Percentiles rank a stretch among this genome's conserved stretches.
Evolutionary conservation across 2,113 vertebrate genomes (phyloP).

Genomic region (Nyctibius bracteatus): DNA sequence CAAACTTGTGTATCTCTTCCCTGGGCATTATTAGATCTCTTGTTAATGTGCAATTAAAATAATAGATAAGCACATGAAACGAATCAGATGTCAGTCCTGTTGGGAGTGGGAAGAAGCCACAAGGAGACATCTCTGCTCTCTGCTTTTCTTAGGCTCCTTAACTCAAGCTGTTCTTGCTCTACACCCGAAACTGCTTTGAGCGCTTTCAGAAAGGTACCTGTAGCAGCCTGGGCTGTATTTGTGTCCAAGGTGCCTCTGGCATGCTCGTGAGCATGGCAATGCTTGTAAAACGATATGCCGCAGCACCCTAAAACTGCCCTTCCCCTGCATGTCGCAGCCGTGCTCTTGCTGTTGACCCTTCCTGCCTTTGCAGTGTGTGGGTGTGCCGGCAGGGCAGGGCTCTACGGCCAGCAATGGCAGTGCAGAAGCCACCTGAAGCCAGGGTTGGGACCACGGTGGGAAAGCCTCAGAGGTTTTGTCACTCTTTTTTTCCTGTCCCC

Average conservation of each 20-base stretch:
- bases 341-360: neutral
- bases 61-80: neutral
- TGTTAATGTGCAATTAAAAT: slow-evolving; percentile 16
- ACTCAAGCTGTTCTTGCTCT: neutral
- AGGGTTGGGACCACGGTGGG: neutral
- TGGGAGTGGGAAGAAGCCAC: neutral
- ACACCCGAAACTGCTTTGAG: neutral
- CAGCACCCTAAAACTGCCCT: neutral
- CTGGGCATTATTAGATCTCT: neutral
- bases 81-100: neutral
- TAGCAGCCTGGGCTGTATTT: neutral
- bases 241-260: neutral
- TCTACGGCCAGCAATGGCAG: neutral
- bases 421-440: neutral
- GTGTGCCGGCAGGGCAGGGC: neutral
- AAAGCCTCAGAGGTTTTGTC: neutral
- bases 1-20: neutral
- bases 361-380: neutral
- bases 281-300: neutral
- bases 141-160: neutral
- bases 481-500: neutral
- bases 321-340: neutral
- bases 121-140: neutral
- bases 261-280: accelerated
- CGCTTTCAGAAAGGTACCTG: neutral